Conservation (phyloP, 1,140 invertebrate genomes). For the Asobara japonica region DNA sequence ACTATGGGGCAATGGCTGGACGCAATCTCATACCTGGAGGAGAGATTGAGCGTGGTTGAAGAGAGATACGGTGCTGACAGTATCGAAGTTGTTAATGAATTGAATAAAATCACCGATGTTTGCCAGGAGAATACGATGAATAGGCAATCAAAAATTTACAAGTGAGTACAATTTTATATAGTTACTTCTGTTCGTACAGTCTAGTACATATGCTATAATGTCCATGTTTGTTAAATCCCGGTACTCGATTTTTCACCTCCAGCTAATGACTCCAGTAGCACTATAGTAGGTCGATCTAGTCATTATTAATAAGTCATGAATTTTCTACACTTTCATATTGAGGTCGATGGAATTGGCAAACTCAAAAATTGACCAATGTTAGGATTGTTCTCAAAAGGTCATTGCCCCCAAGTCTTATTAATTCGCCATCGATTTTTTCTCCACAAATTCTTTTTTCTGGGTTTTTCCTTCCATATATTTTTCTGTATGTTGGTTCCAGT, state of each 20-base stretch:
- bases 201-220: background rate
- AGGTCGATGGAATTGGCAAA: too few species aligned
- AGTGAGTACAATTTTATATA: slow-evolving; percentile 43
- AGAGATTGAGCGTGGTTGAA: slow-evolving; percentile 63
- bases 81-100: slow-evolving; percentile 69
- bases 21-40: slow-evolving; percentile 62
- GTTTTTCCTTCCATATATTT: too few species aligned
- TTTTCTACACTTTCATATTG: too few species aligned
- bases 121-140: slow-evolving; percentile 46
- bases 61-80: slow-evolving; percentile 68
- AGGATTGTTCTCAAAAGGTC: too few species aligned
- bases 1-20: slow-evolving; percentile 58
- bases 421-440: too few species aligned
- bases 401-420: too few species aligned
- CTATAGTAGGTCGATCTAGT: too few species aligned
- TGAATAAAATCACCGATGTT: slow-evolving; percentile 65
- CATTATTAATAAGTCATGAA: too few species aligned
- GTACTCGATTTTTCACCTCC: too few species aligned
- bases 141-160: slow-evolving; percentile 45
- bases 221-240: background rate
- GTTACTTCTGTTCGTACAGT: slow-evolving; percentile 28
- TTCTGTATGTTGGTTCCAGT: too few species aligned
- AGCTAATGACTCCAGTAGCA: slow-evolving; percentile 77
- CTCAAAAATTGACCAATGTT: too few species aligned
- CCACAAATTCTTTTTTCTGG: too few species aligned